Base-by-base conservation (phyloP, 2,888 invertebrate genomes). In the Drosophila melanocephala region DNA sequence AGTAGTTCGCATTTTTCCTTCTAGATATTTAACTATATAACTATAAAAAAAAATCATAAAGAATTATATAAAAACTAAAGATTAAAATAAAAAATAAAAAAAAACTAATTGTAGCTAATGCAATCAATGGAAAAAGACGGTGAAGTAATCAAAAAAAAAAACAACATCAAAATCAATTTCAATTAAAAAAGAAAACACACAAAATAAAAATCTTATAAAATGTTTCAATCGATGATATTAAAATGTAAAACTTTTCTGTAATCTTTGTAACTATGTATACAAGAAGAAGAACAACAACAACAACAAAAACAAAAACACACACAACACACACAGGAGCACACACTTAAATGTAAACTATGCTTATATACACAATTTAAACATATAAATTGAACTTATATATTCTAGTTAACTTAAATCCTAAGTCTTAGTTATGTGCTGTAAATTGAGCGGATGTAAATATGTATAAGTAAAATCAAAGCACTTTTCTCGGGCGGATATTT, bases 41-140 rank as follows among this genome's bases (percentile, higher is more conserved):
- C 61, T 61, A n/a, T n/a, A n/a, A 61, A 60, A 47, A 37, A 32
- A 26, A 52, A n/a, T 52, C 26, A 50, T 50, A 22, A 56, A 47
- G 3, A 53, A 62, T 44, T 47, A 59, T 37, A 51, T 44, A 59
- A 58, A 58, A 39, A 30, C 9, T 32, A 58, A 39, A 58, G 57
- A 14, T 6, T 3, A 55, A 28, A 28, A 12, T 5, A 30, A 58
- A 33, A 42, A 55, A 50, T 26, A 53, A 62, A 4, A 47, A 26
- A 60, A 44, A 57, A 63, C 73, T 79, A 87, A 30, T 73, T 67
- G 71, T 87, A 87, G 90, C 76, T 90, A 87, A 87, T 90, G 89
- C 87, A 87, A 87, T 89, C 87, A 87, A 87, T 87, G 91, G 87
- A 90, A 87, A 84, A 87, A 90, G 90, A 87, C 84, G 90, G 90